Evolutionary conservation across 2,113 vertebrate species (phyloP), one percentile per base, ranked within the genome.

Genomic region (Brachionichthys hirsutus): DNA sequence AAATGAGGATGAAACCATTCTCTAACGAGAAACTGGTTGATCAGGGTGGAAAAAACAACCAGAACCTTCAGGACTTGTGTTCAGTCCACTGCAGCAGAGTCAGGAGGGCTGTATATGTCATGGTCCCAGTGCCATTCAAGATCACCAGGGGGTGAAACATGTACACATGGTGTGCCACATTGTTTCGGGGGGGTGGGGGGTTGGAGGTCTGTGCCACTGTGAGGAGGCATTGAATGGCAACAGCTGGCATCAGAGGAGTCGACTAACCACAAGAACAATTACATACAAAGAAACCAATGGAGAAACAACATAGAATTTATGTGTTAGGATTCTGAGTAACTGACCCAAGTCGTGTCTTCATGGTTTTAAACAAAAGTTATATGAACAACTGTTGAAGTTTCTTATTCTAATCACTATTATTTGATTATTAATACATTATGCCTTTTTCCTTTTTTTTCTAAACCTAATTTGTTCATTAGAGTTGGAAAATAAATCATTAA

Each of bases 271-370:
- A 90, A 86, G 74, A 89, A 92, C 87, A 69, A 90, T 88, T 85
- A 91, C 88, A 91, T 83, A 90, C 89, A 90, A 92, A 91, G 75
- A 90, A 90, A 89, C 78, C 82, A 80, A 91, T 90, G 88, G 80
- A 90, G 82, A 88, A 88, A 91, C 88, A 90, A 87, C 86, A 91
- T 70, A 90, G 85, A 90, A 73, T 82, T 86, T 78, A 82, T 83
- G 80, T 82, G 83, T 66, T 63, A 79, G 79, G 70, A 86, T 86
- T 87, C 61, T 85, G 70, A 83, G 67, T 73, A 63, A 81, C 80
- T 72, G 15, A 75, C 56, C 72, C 71, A 84, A 77, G 82, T 84
- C 53, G 66, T 63, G 54, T 64, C 57, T 73, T 52, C 52, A 18
- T 42, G 50, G 53, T 55, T 64, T 54, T 30, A 73, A 34, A 44